These are phyloP conservation scores for Leptopilina myrica DNA, from an alignment of 2,888 invertebrate species.

Conservation along the genomic window DNA sequence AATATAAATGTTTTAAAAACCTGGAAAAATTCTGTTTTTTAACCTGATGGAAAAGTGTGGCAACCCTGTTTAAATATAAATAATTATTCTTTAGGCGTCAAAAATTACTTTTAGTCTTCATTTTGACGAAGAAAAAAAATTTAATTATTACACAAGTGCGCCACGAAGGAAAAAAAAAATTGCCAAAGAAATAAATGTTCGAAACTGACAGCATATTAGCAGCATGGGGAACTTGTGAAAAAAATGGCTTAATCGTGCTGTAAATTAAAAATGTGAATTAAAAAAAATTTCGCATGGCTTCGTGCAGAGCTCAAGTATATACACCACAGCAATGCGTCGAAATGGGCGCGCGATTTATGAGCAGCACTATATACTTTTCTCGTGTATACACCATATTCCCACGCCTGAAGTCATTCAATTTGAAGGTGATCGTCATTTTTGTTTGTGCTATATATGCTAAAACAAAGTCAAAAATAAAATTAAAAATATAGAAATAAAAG, in stretches of 20 bases:
- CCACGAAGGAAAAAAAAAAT: too few relatives aligned
- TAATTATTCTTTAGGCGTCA: too few relatives aligned
- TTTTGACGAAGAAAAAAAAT: too few relatives aligned
- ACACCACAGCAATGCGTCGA: neutral
- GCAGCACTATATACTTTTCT: slow-evolving; percentile 36
- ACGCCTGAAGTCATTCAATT: slow-evolving; percentile 57
- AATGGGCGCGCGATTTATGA: slow-evolving; percentile 32
- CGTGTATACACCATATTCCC: slow-evolving; percentile 11
- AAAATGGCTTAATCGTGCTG: slow-evolving; percentile 37
- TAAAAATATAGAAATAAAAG: slow-evolving; percentile 7
- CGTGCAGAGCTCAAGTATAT: slow-evolving; percentile 20
- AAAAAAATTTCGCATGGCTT: slow-evolving; percentile 20
- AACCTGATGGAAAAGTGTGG: too few relatives aligned
- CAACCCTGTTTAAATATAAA: too few relatives aligned
- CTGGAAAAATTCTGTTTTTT: too few relatives aligned
- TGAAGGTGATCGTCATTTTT: slow-evolving; percentile 54
- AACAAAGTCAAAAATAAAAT: neutral
- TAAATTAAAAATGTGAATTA: slow-evolving; percentile 35
- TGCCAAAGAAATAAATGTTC: too few relatives aligned
- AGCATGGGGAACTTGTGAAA: neutral
- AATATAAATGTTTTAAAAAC: too few relatives aligned
- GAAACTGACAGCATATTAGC: too few relatives aligned
- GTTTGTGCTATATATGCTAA: slow-evolving; percentile 21
- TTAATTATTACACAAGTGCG: too few relatives aligned
- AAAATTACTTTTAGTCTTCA: too few relatives aligned